Conservation (phyloP, 2,113 vertebrate species). For the Phoenicopterus ruber region DNA sequence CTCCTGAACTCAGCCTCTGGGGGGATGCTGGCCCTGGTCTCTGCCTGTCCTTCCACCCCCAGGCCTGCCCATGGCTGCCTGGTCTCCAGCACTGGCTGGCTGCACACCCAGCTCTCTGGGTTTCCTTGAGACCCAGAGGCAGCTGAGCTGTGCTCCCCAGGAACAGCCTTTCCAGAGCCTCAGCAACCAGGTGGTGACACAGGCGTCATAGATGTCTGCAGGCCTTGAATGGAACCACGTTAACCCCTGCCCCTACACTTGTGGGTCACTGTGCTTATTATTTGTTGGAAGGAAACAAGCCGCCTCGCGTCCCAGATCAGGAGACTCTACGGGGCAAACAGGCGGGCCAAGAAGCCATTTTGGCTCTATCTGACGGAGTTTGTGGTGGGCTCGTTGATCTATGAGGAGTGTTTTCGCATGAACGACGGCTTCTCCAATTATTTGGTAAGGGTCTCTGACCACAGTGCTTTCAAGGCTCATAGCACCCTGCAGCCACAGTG, state of each 20-base stretch:
- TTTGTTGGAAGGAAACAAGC: constrained; percentile 81
- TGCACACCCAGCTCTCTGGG: neutral
- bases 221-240: neutral
- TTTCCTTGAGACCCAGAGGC: neutral
- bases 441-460: constrained; percentile 66
- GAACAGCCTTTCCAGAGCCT: neutral
- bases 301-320: constrained; percentile 88
- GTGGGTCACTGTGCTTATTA: neutral
- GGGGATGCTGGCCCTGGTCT: too few relatives aligned
- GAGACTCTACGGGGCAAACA: constrained; percentile 89
- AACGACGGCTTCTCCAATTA: constrained; percentile 90
- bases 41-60: too few relatives aligned
- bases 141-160: neutral
- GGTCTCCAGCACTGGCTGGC: neutral
- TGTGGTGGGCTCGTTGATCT: constrained; percentile 73
- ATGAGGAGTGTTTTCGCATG: constrained; percentile 88
- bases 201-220: rapidly evolving
- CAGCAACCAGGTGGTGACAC: rapidly evolving
- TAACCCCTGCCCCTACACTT: too few relatives aligned
- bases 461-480: neutral
- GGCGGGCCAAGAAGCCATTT: constrained; percentile 80
- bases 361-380: constrained; percentile 85
- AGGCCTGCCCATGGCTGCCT: neutral
- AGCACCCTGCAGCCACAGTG: neutral
- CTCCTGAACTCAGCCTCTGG: too few relatives aligned